Evolutionary conservation across 2,113 vertebrate species (phyloP).

Genomic region (Panthera uncia): DNA sequence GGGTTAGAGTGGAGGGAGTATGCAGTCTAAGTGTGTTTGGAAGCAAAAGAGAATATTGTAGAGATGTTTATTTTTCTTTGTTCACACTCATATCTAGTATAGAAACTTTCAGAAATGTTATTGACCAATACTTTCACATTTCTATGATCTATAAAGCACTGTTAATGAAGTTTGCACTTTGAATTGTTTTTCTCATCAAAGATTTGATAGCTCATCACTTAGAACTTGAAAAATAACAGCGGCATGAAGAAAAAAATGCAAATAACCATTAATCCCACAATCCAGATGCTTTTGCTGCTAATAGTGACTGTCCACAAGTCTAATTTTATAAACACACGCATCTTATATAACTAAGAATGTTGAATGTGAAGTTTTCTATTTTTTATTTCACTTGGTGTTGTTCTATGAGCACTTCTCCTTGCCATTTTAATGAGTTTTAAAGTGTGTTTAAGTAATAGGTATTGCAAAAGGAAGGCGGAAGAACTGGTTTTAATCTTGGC

Average conservation of each 20-base stretch:
- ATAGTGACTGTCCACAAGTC: background rate
- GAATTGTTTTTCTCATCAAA: constrained; percentile 47
- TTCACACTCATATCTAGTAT: background rate
- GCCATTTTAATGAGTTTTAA: constrained; percentile 8
- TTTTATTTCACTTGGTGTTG: background rate
- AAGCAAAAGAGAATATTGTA: background rate
- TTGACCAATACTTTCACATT: background rate
- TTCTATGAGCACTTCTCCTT: constrained; percentile 3
- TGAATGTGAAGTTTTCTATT: background rate
- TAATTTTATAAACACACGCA: background rate
- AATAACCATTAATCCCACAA: background rate
- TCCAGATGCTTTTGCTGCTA: background rate
- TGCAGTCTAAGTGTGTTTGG: background rate
- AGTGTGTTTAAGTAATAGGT: background rate
- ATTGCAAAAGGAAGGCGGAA: background rate
- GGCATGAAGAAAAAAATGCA: background rate
- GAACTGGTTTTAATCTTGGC: background rate
- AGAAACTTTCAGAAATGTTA: background rate
- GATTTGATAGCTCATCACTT: constrained; percentile 21
- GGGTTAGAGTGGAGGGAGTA: background rate
- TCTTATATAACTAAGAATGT: constrained; percentile 14
- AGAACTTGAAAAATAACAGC: constrained; percentile 31
- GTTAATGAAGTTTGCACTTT: constrained; percentile 50
- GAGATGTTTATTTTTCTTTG: background rate
- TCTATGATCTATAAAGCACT: constrained; percentile 38